Base-by-base conservation (phyloP, 2,113 vertebrate genomes). In the zebrafish (Danio rerio) region DNA sequence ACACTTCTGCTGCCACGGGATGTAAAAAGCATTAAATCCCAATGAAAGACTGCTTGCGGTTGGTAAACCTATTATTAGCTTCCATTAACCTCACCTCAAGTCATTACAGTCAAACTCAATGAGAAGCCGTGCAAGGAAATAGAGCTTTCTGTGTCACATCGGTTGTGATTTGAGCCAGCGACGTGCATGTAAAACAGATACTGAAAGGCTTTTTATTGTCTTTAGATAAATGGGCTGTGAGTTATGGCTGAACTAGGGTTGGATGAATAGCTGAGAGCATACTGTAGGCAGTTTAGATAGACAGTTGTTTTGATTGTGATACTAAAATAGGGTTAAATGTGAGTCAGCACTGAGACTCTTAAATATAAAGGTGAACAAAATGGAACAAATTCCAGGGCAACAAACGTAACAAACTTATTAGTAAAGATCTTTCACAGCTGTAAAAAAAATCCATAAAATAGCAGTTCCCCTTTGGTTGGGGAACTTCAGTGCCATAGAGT, bases 1-100 rank as follows among this genome's bases (percentile, higher is more conserved):
- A 92, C 88, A 88, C 92, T 8, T 55, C 15, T 66, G 61, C 49
- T 62, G 74, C 74, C 56, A 63, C 13, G 5, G 6, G 61, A 79
- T 79, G 49, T 79, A 20, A 79, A 79, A 79, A 43, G 74, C 77
- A 66, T 65, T 66, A 66, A 79, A 68, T 79, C 61, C 49, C 77
- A 55, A 53, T 55, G 77, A 55, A 66, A 65, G 16, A 53, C 61
- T 66, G 9, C 16, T 79, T 59, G 56, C 73, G n/a, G 55, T 21
- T 59, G 56, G 74, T 76, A 66, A 79, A 79, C 61, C 62, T 79
- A 20, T 79, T 79, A 79, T 79, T 66, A 79, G 61, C 61, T 55
- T 79, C 77, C 77, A 79, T 79, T 79, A 79, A 61, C 40, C 62
- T 53, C 62, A 66, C 47, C 62, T 53, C 62, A 79, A 68, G 62